A percentile compares a stretch with the other conserved stretches of the same genome.
Conservation (phyloP, 2,113 vertebrate genomes). For the Sialia sialis region DNA sequence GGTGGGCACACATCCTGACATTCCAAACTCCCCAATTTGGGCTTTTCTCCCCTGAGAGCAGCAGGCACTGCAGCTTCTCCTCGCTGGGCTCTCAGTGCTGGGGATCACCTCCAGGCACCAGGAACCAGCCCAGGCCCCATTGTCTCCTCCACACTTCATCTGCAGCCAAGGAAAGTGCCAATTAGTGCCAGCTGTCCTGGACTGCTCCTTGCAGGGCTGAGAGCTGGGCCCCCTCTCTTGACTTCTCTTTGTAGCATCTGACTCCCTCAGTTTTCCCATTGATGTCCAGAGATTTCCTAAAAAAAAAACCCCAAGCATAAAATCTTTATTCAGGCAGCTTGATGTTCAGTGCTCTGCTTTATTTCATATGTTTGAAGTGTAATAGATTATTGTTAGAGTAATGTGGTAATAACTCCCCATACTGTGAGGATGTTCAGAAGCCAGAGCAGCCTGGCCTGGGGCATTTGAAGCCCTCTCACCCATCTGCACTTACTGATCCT, state of each 20-base stretch:
- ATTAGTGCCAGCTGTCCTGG: conserved; percentile 33
- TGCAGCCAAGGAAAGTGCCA: neutral
- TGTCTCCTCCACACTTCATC: conserved; percentile 4
- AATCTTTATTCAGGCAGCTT: neutral
- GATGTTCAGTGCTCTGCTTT: neutral
- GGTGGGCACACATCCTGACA: rapidly evolving
- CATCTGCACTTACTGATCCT: neutral
- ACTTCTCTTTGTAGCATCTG: neutral
- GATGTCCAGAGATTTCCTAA: neutral
- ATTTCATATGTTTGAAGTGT: neutral
- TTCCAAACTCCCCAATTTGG: neutral
- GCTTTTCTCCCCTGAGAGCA: neutral
- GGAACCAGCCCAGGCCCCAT: neutral
- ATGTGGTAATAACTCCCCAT: neutral
- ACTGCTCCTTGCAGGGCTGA: neutral
- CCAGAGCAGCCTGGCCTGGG: neutral
- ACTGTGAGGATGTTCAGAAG: neutral
- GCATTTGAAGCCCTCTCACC: conserved; percentile 27
- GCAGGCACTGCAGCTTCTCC: neutral
- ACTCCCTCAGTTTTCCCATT: neutral
- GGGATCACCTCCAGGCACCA: neutral
- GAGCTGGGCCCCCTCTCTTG: neutral
- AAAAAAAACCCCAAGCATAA: neutral
- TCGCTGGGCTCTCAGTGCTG: neutral
- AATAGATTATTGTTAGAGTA: neutral